Evolutionary conservation across 2,888 invertebrate species (phyloP).

Genomic region (Hydraecia micacea): DNA sequence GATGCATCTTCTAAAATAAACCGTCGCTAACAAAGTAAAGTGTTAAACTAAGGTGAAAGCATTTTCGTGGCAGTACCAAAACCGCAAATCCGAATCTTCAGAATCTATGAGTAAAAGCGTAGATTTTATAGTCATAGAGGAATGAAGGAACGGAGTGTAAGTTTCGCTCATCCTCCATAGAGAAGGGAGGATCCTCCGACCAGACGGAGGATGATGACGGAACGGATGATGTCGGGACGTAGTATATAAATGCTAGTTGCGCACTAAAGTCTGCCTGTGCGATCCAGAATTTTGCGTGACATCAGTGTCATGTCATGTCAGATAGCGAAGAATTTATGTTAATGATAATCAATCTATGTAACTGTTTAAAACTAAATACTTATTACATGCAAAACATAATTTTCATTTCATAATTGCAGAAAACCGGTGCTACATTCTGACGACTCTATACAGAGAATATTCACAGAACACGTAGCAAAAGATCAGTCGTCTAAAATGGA

Average conservation of each 20-base stretch:
- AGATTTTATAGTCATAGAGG: neutral
- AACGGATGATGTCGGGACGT: too few species aligned
- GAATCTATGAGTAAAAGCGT: neutral
- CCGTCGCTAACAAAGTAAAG: neutral
- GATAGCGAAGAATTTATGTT: neutral
- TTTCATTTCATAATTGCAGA: conserved; percentile 67
- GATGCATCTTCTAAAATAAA: neutral
- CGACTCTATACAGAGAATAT: conserved; percentile 85
- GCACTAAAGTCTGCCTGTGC: too few species aligned
- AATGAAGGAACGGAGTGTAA: too few species aligned
- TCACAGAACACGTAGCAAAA: conserved; percentile 85
- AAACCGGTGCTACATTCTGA: conserved; percentile 86
- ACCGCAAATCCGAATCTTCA: neutral
- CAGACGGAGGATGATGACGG: too few species aligned
- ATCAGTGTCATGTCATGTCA: too few species aligned
- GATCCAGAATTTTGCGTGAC: too few species aligned
- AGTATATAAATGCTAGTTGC: too few species aligned
- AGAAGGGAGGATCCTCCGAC: too few species aligned
- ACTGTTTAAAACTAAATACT: neutral
- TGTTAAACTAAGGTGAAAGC: neutral
- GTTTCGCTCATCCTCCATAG: too few species aligned
- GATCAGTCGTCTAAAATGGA: conserved; percentile 84
- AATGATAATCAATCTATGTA: neutral
- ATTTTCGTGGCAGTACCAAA: neutral
- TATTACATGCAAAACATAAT: neutral